Percentiles rank a stretch among this genome's conserved stretches.
These are phyloP conservation scores for Lapara coniferarum DNA, from an alignment of 2,888 invertebrate species.

Conservation along the genomic window DNA sequence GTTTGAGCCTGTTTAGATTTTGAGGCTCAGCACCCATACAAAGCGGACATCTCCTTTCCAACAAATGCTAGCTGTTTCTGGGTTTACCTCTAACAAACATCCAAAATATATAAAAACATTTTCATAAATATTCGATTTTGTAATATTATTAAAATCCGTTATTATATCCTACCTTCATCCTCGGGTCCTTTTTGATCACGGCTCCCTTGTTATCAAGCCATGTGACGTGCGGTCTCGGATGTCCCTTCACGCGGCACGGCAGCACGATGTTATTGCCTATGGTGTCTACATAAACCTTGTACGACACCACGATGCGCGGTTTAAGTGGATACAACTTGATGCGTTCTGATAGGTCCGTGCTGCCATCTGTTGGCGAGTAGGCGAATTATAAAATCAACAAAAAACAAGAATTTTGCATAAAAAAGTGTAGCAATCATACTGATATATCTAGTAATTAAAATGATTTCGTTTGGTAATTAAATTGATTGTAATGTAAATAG, in stretches of 20 bases:
- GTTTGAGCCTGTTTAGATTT: too few species aligned
- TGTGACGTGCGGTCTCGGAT: conserved; percentile 85
- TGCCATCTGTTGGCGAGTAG: conserved; percentile 55
- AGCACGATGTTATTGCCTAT: conserved; percentile 86
- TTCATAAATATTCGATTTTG: too few species aligned
- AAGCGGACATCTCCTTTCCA: too few species aligned
- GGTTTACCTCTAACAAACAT: too few species aligned
- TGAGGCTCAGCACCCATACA: too few species aligned
- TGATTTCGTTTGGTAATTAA: too few species aligned
- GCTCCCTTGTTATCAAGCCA: conserved; percentile 86
- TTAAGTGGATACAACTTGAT: conserved; percentile 70
- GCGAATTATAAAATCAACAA: conserved; percentile 2
- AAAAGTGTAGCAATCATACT: neutral
- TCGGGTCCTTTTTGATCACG: conserved; percentile 76
- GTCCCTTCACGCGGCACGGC: conserved; percentile 87
- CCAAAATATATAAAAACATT: too few species aligned
- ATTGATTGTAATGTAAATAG: too few species aligned
- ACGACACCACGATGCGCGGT: conserved; percentile 81
- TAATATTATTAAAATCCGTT: too few species aligned
- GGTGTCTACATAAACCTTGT: conserved; percentile 81
- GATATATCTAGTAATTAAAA: too few species aligned
- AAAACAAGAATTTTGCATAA: neutral
- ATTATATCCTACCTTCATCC: conserved; percentile 73
- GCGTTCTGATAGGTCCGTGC: conserved; percentile 62
- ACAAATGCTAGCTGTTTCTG: too few species aligned